Percentiles rank a stretch among this genome's conserved stretches.
Evolutionary conservation across 2,888 invertebrate genomes (phyloP).

Genomic region (Zaprionus bogoriensis): DNA sequence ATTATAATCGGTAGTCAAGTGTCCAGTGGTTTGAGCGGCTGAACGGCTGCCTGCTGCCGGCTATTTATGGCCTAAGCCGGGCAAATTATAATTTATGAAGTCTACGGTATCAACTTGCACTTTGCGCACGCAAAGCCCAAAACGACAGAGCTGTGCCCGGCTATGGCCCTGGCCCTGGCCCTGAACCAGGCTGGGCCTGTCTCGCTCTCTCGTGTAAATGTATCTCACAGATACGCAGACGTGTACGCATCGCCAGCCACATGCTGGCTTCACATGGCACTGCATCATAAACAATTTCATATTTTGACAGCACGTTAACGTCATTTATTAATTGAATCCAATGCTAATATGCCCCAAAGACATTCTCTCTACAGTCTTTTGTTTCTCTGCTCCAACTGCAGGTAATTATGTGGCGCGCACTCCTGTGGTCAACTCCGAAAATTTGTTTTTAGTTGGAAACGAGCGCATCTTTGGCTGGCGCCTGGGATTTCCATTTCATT

Average conservation of each 20-base stretch:
- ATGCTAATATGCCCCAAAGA: constrained; percentile 52
- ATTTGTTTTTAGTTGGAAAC: constrained; percentile 46
- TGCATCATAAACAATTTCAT: constrained; percentile 69
- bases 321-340: constrained; percentile 79
- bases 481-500: constrained; percentile 64
- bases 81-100: constrained; percentile 79
- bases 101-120: constrained; percentile 61
- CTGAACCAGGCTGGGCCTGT: background rate
- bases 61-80: constrained; percentile 58
- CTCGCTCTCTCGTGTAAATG: constrained; percentile 19
- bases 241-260: constrained; percentile 25
- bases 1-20: constrained; percentile 82
- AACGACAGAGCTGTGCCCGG: too few relatives aligned
- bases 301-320: constrained; percentile 79
- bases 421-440: constrained; percentile 51
- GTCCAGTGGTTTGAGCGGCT: constrained; percentile 46
- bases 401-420: constrained; percentile 61
- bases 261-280: constrained; percentile 60
- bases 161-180: background rate
- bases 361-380: constrained; percentile 28
- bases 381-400: constrained; percentile 12
- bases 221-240: constrained; percentile 39
- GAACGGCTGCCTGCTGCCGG: constrained; percentile 62
- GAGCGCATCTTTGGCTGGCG: constrained; percentile 41
- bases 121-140: too few relatives aligned